Evolutionary conservation across 2,888 invertebrate species (phyloP).

Genomic region (Kryphioiulus occultus): DNA sequence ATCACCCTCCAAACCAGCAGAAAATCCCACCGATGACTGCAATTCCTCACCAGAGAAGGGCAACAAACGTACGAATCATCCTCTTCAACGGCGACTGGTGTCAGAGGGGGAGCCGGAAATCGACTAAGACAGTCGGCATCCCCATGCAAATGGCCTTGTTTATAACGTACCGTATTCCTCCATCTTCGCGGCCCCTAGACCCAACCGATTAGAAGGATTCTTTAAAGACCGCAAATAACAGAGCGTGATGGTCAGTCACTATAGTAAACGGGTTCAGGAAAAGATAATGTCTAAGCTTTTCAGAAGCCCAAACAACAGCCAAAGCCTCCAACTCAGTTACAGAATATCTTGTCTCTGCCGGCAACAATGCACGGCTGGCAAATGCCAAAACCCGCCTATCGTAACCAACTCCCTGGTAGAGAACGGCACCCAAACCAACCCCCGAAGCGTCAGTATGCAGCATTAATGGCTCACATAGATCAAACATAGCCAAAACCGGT

Average conservation of each 20-base stretch:
- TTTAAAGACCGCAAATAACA: background rate
- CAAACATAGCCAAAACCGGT: background rate
- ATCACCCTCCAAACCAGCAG: too few species aligned
- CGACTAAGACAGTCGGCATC: background rate
- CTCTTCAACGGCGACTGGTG: too few species aligned
- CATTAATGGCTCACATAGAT: background rate
- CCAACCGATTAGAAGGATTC: background rate
- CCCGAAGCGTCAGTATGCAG: background rate
- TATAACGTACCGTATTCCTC: background rate
- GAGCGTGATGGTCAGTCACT: background rate
- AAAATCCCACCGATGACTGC: too few species aligned
- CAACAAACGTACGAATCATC: background rate
- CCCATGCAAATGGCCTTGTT: background rate
- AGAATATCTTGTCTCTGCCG: background rate
- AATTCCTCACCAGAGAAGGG: too few species aligned
- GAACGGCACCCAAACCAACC: background rate
- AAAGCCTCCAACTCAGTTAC: background rate
- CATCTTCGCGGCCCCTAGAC: background rate
- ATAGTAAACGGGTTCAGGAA: background rate
- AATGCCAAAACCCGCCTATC: background rate
- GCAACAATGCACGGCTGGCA: background rate
- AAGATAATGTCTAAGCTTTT: background rate
- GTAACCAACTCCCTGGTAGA: background rate
- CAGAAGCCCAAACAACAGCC: background rate
- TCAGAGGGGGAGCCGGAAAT: background rate